Conservation (phyloP, 2,888 invertebrate genomes). For the Amiota communis region DNA sequence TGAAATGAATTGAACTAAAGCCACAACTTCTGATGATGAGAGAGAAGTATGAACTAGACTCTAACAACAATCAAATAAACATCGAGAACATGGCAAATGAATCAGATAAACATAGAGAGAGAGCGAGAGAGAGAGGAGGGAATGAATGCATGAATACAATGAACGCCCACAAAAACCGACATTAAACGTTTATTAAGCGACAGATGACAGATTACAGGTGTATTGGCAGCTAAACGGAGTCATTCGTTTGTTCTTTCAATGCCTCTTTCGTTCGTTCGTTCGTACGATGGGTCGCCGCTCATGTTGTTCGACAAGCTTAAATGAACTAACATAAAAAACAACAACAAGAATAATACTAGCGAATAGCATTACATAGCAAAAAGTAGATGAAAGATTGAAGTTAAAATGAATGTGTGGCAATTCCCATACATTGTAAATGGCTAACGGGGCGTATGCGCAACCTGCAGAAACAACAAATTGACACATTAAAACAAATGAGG, state of each 20-base stretch:
- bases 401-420: neutral
- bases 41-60: neutral
- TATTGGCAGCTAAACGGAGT: constrained; percentile 31
- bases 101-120: neutral
- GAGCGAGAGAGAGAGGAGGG: neutral
- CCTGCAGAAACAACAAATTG: constrained; percentile 55
- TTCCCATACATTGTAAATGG: constrained; percentile 1
- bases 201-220: constrained; percentile 62
- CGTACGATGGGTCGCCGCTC: neutral
- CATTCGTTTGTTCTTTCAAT: neutral
- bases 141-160: neutral
- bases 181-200: constrained; percentile 60
- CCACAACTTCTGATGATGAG: too few relatives aligned
- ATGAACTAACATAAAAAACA: neutral
- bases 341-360: neutral
- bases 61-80: neutral
- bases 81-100: neutral
- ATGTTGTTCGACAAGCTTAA: neutral
- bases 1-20: too few relatives aligned
- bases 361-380: neutral
- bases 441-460: constrained; percentile 44
- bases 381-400: too few relatives aligned
- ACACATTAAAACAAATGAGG: constrained; percentile 67
- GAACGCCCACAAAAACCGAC: constrained; percentile 24
- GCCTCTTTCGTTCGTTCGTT: neutral